These are phyloP conservation scores for Ceratosolen solmsi DNA, from an alignment of 1,140 invertebrate species.

Conservation along the genomic window DNA sequence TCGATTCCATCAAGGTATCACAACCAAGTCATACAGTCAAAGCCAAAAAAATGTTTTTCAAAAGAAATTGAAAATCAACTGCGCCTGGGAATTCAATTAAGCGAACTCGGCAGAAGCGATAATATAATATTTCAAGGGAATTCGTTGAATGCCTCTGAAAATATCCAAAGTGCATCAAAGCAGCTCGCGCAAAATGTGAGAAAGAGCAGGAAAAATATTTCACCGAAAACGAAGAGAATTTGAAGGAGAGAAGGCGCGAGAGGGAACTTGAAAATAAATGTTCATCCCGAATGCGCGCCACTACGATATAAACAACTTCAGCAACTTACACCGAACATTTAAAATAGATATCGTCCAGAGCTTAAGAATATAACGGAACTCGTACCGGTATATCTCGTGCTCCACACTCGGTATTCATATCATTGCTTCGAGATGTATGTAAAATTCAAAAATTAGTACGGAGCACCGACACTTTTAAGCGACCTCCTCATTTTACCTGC, in stretches of 20 bases:
- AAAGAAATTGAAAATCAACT: too few species aligned
- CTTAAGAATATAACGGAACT: background rate
- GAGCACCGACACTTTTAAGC: too few species aligned
- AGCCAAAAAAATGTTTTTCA: too few species aligned
- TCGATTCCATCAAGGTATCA: too few species aligned
- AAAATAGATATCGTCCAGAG: background rate
- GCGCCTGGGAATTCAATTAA: background rate
- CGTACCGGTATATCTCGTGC: background rate
- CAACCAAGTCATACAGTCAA: too few species aligned
- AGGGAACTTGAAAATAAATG: conserved; percentile 28
- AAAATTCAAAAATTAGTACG: too few species aligned
- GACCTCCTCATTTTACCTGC: too few species aligned
- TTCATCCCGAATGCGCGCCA: background rate
- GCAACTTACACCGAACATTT: background rate
- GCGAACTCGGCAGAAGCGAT: background rate
- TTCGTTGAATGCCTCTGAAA: background rate
- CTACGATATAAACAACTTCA: conserved; percentile 22
- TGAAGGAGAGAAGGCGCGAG: background rate
- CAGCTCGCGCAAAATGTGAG: background rate
- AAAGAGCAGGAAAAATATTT: conserved; percentile 14
- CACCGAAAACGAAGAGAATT: conserved; percentile 10
- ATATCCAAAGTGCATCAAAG: conserved; percentile 1
- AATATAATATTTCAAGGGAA: conserved; percentile 1
- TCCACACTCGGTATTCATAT: background rate
- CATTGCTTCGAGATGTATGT: background rate